A percentile compares a stretch with the other conserved stretches of the same genome.
These are phyloP conservation scores for Acheta domesticus DNA, from an alignment of 2,888 invertebrate genomes.

Conservation along the genomic window DNA sequence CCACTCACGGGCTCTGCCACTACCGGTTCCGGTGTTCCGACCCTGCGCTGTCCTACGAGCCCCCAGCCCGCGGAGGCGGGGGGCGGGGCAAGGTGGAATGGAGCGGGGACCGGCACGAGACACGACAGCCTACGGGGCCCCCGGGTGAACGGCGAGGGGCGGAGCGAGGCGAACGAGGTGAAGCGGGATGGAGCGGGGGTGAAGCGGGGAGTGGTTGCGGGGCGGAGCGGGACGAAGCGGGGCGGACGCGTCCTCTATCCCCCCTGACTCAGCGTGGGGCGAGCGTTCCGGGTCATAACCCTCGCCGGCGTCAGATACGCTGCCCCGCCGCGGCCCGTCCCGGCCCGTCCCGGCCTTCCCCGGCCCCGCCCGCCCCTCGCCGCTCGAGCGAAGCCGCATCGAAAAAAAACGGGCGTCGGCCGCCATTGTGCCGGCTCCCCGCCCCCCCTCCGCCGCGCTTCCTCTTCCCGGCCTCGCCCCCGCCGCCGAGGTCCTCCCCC, in stretches of 20 bases:
- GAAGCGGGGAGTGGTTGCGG: neutral
- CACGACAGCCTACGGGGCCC: too few relatives aligned
- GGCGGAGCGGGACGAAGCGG: neutral
- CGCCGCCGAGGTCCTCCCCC: neutral
- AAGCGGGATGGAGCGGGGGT: neutral
- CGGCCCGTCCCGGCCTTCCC: neutral
- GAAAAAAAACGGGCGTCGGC: too few relatives aligned
- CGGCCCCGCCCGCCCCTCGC: too few relatives aligned
- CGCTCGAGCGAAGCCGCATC: too few relatives aligned
- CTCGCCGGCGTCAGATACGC: conserved; percentile 18
- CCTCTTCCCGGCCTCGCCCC: neutral
- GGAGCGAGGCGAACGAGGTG: neutral
- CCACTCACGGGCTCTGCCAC: neutral
- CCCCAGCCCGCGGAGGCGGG: neutral
- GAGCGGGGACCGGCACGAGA: too few relatives aligned
- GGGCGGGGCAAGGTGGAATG: neutral
- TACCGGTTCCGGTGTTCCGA: neutral
- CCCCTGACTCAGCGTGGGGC: neutral
- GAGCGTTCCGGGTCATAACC: conserved; percentile 18
- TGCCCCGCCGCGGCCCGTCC: neutral
- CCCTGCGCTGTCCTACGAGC: neutral
- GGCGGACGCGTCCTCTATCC: neutral
- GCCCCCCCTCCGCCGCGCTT: neutral
- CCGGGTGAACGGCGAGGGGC: neutral
- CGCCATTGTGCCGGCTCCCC: neutral